Percentiles rank a stretch among this genome's conserved stretches.
Evolutionary conservation across 2,797 vertebrate species (phyloP).

Genomic region (Eidolon dupreanum): DNA sequence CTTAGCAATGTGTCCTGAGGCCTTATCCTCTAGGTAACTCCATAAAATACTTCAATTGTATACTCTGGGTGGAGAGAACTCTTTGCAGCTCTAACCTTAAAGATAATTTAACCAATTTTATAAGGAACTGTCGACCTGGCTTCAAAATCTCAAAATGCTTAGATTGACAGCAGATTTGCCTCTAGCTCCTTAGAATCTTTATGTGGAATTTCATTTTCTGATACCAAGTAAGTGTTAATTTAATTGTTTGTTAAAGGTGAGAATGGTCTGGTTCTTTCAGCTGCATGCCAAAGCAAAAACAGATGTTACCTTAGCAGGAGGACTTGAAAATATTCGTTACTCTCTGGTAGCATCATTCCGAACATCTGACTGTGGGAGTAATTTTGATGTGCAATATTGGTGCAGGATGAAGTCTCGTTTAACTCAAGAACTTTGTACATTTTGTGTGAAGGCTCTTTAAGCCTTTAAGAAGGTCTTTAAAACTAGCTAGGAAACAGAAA

Average conservation of each 20-base stretch:
- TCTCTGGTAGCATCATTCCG: background rate
- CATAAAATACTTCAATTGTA: background rate
- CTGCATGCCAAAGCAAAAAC: background rate
- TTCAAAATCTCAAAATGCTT: background rate
- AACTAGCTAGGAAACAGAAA: constrained; percentile 32
- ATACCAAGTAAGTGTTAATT: background rate
- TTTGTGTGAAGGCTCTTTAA: background rate
- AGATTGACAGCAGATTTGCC: background rate
- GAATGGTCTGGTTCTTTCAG: background rate
- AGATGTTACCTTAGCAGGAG: background rate
- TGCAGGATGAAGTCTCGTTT: background rate
- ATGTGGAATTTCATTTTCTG: background rate
- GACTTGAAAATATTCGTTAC: background rate
- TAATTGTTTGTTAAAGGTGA: background rate
- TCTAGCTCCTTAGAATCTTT: background rate
- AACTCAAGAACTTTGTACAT: background rate
- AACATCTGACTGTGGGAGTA: background rate
- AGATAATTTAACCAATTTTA: no score
- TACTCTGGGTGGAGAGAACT: background rate
- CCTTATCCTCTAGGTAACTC: background rate
- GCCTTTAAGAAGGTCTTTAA: background rate
- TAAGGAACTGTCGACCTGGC: background rate
- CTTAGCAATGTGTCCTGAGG: background rate
- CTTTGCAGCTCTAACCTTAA: background rate
- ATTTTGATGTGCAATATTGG: background rate